Evolutionary conservation across 2,113 vertebrate genomes (phyloP), one percentile per base, ranked within the genome.

Genomic region (Rhinolophus sinicus): DNA sequence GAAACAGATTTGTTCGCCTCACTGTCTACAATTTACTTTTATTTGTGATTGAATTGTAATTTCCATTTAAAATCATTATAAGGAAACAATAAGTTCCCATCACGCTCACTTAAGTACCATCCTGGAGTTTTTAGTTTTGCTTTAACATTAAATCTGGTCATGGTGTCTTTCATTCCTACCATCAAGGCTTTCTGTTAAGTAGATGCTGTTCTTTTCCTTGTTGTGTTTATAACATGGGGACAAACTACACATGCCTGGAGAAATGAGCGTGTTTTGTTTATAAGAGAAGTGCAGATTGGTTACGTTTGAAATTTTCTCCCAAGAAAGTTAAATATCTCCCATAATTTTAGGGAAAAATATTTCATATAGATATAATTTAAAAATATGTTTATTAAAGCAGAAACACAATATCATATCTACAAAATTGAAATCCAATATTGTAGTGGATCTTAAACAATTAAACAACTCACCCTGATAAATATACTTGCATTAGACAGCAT

Each of bases 51-150:
- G 86, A 77, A 83, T 85, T 90, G 93, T 82, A 97, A 94, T 94
- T 97, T 95, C 93, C 93, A 77, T 94, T 98, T 96, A 94, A 97
- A 97, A 86, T 96, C 81, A 86, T 93, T 96, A 90, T 78, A 88
- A 93, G 90, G 85, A 94, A 96, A 86, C 93, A 89, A 38, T 88
- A 62, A 30, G 6, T 85, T 64, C 88, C 38, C 70, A 70, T 70
- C 73, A 92, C 5, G 19, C 93, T 97, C 86, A 78, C 89, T 94
- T 76, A 88, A 96, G 65, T 88, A 52, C 88, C 56, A n/a, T 96
- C 84, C 84, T 81, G 88, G 69, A 72, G 88, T 73, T 88, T 92
- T 78, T 26, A n/a, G 83, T 60, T 88, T 90, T 47, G 64, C 47
- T 58, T 65, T 70, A 77, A 54, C 30, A 28, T 77, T 35, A 81